Conservation (phyloP, 2,888 invertebrate genomes). For the Nematopogon swammerdamellus region DNA sequence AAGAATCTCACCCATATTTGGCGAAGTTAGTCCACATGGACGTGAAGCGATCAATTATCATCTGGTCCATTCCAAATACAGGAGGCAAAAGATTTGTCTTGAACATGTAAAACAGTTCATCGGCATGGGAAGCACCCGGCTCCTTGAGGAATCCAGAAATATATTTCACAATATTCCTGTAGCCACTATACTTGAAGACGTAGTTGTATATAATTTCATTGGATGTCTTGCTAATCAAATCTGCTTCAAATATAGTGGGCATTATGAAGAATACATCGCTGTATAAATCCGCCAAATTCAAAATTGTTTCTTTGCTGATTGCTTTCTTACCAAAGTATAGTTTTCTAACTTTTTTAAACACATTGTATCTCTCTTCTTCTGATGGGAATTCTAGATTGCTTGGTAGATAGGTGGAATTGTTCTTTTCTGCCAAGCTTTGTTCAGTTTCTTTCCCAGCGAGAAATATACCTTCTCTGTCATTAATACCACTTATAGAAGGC, state of each 20-base stretch:
- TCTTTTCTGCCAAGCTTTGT: conserved; percentile 27
- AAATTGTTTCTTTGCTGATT: conserved; percentile 27
- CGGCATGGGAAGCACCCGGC: conserved; percentile 41
- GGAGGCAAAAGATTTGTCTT: conserved; percentile 35
- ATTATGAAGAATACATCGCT: conserved; percentile 42
- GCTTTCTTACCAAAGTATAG: conserved; percentile 38
- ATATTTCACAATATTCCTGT: conserved; percentile 37
- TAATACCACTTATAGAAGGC: conserved; percentile 37
- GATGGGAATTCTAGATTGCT: conserved; percentile 28
- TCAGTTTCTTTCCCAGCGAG: conserved; percentile 41
- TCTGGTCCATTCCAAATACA: conserved; percentile 25
- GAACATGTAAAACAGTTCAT: conserved; percentile 44
- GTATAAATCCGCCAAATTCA: conserved; percentile 36
- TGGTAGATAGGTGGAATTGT: conserved; percentile 28
- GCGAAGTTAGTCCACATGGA: conserved; percentile 48
- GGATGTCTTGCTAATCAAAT: conserved; percentile 29
- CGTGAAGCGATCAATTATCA: conserved; percentile 35
- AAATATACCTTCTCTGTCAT: conserved; percentile 37
- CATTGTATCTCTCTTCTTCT: conserved; percentile 19
- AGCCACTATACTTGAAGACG: conserved; percentile 35
- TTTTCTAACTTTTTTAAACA: conserved; percentile 24
- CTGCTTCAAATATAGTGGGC: conserved; percentile 33
- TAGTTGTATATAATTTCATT: conserved; percentile 40
- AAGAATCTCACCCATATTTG: conserved; percentile 39
- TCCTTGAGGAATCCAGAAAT: conserved; percentile 25